Conservation (phyloP, 2,797 vertebrate species). For the Acrossocheilus wenchowensis region DNA sequence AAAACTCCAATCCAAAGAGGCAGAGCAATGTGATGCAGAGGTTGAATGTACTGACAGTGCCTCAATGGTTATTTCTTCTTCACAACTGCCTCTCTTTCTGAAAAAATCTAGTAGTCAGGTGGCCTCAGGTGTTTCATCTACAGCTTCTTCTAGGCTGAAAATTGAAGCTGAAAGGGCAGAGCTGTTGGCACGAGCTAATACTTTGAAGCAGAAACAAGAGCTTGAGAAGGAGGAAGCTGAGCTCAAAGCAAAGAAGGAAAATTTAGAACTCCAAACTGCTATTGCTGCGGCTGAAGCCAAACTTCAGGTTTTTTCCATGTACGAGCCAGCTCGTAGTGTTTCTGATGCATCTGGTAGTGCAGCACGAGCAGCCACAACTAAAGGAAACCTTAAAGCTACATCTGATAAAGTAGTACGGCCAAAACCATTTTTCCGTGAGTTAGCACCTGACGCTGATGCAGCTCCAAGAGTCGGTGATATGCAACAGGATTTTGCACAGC, state of each 20-base stretch:
- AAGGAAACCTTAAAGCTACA: too few species aligned
- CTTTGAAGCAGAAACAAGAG: too few species aligned
- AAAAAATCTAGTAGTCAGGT: neutral
- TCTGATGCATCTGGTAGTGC: too few species aligned
- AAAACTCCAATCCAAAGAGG: neutral
- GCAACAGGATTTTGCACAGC: neutral
- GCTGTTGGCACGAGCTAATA: too few species aligned
- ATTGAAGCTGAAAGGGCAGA: constrained; percentile 14
- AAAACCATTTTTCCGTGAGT: neutral
- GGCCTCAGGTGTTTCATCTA: neutral
- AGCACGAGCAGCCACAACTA: too few species aligned
- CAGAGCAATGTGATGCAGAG: constrained; percentile 10
- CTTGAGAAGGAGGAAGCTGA: neutral
- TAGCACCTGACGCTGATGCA: neutral
- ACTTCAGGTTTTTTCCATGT: constrained; percentile 14
- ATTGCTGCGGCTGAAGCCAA: constrained; percentile 10
- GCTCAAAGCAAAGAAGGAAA: constrained; percentile 13
- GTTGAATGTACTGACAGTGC: constrained; percentile 7
- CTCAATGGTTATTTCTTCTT: constrained; percentile 17
- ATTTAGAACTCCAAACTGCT: constrained; percentile 18
- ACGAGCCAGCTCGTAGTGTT: too few species aligned
- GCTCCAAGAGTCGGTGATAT: neutral
- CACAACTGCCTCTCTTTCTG: neutral
- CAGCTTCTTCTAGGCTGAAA: neutral
- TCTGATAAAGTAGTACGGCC: too few species aligned